Base-by-base conservation (phyloP, 2,888 invertebrate genomes). In the Caenorhabditis sulstoni region DNA sequence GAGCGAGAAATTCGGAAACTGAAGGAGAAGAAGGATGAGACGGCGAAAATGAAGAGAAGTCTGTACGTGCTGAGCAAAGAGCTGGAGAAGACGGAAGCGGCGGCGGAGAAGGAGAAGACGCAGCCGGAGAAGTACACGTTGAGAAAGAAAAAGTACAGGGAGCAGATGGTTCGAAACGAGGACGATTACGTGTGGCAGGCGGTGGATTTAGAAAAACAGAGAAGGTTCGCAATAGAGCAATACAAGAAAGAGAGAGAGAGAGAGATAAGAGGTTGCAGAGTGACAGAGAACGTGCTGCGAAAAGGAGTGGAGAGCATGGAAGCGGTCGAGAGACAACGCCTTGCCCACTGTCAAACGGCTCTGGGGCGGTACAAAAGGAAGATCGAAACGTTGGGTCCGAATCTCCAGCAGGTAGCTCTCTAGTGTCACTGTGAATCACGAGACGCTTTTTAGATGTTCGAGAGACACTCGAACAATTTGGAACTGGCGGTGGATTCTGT, bases 321-420 rank as follows among this genome's bases (percentile, higher is more conserved):
- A 55, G 78, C 81, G 8, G 85, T 87, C n/a, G 87, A 87, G 66
- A 71, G 83, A 67, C 85, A 87, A 55, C 58, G 87, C 52, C 57
- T 87, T 53, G 85, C 85, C 14, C 87, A 87, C 68, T 82, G 81
- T 41, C 85, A 87, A 52, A 85, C 85, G 14, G 87, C 87, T 16
- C 53, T 86, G 18, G 87, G 87, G 22, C 35, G 87, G 57, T 81
- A 85, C 49, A 85, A 87, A 57, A 70, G 85, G 57, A 87, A 85
- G 61, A 85, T 87, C 47, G 85, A 85, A 18, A 85, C 81, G 22
- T 52, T 87, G 55, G 87, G 79, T 20, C 87, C 85, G 3, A 85
- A 81, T 71, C 58, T 87, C 1, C 82, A 81, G 59, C 82, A 83
- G 74, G 86, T 83, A 37, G 18, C 55, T 12, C 41, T 3, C 22